Evolutionary conservation across 2,888 invertebrate species (phyloP).

Genomic region (Pachymerium ferrugineum): DNA sequence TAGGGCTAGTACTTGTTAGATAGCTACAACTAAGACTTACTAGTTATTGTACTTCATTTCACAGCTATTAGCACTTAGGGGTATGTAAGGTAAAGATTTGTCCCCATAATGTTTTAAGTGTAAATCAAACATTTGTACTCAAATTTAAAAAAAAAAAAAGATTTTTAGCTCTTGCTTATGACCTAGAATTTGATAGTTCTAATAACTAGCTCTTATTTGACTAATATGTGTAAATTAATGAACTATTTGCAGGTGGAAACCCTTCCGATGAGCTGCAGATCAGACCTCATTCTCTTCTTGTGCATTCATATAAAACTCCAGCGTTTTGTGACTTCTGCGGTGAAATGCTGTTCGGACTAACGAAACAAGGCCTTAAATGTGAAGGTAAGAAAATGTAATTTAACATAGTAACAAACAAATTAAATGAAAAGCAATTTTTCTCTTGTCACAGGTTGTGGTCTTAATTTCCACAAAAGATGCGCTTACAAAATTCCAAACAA

Average conservation of each 20-base stretch:
- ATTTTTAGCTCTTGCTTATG: too few species aligned
- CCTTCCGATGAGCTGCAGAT: constrained; percentile 1
- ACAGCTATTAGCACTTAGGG: too few species aligned
- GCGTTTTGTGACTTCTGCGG: constrained; percentile 99
- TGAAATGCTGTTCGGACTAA: constrained; percentile 97
- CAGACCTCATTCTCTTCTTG: constrained; percentile 85
- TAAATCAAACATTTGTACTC: too few species aligned
- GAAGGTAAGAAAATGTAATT: constrained; percentile 64
- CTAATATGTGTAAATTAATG: neutral
- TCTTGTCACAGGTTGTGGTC: constrained; percentile 73
- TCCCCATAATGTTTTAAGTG: too few species aligned
- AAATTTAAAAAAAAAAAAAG: too few species aligned
- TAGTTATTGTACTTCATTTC: too few species aligned
- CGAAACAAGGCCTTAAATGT: constrained; percentile 97
- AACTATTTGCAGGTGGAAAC: neutral
- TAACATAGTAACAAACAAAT: neutral
- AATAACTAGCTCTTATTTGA: neutral
- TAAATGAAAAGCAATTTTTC: neutral
- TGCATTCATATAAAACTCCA: constrained; percentile 97
- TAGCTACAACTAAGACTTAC: too few species aligned
- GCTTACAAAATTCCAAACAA: constrained; percentile 94
- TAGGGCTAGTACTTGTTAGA: too few species aligned
- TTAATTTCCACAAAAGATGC: constrained; percentile 96
- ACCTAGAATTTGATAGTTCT: neutral
- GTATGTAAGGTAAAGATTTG: too few species aligned